These are phyloP conservation scores for Parauchenoglanis punctatus DNA, from an alignment of 2,797 vertebrate genomes.

Conservation along the genomic window DNA sequence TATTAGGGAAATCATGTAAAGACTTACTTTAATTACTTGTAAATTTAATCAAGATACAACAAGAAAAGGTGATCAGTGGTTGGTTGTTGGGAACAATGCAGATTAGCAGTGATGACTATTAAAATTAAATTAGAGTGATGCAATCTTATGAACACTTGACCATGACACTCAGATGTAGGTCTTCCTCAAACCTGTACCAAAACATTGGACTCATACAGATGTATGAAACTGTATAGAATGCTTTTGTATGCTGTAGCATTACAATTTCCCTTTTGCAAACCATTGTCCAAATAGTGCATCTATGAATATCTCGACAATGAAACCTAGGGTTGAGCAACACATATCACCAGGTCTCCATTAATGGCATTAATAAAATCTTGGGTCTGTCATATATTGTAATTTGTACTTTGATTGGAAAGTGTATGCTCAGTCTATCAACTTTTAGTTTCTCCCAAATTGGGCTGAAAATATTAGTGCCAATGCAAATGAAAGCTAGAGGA, in stretches of 20 bases:
- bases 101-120: neutral
- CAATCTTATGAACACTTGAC: neutral
- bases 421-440: neutral
- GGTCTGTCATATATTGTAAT: neutral
- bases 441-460: neutral
- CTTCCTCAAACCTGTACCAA: no score
- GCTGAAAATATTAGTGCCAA: neutral
- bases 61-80: no score
- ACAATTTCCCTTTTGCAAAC: neutral
- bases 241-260: no score
- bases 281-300: neutral
- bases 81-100: no score
- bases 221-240: no score
- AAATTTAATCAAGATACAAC: neutral
- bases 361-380: neutral
- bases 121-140: neutral
- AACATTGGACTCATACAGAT: no score
- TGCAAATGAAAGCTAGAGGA: neutral
- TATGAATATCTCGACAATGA: neutral
- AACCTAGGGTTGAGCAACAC: neutral
- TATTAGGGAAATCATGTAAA: neutral
- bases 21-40: neutral
- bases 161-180: neutral
- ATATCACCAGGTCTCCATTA: neutral
- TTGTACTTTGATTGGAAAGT: neutral